These are phyloP conservation scores for Colistium nudipinnis DNA, from an alignment of 2,113 vertebrate genomes.

Conservation along the genomic window DNA sequence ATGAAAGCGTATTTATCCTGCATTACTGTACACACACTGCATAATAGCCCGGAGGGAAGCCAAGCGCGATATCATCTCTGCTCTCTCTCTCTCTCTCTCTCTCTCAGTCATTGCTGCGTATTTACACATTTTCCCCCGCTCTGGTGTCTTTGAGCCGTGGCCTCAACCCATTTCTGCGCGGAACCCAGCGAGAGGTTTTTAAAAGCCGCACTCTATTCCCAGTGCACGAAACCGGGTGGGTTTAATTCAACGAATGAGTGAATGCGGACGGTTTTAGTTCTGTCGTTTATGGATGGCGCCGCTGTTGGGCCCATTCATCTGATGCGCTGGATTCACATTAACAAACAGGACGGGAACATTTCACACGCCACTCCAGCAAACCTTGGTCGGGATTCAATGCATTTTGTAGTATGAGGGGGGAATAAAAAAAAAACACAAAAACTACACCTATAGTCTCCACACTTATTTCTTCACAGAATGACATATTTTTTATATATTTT, in stretches of 20 bases:
- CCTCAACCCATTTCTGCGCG: neutral
- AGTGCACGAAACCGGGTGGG: neutral
- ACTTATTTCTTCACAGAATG: slow-evolving; percentile 26
- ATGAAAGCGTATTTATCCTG: slow-evolving; percentile 29
- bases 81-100: neutral
- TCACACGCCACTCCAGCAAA: slow-evolving; percentile 3
- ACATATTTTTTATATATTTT: neutral
- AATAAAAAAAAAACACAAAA: neutral
- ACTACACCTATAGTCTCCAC: slow-evolving; percentile 11
- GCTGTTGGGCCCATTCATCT: slow-evolving; percentile 20
- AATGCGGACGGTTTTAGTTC: slow-evolving; percentile 17
- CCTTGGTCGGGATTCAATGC: slow-evolving; percentile 5
- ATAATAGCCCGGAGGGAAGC: slow-evolving; percentile 19
- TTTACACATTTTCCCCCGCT: neutral
- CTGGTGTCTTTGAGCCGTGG: neutral
- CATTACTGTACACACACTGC: slow-evolving; percentile 8
- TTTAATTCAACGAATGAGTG: slow-evolving; percentile 13
- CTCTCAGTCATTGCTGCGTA: slow-evolving; percentile 20
- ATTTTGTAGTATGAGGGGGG: neutral
- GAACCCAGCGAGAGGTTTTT: neutral
- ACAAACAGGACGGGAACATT: slow-evolving; percentile 30
- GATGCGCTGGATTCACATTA: slow-evolving; percentile 32
- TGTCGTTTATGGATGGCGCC: slow-evolving; percentile 5
- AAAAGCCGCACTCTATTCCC: neutral
- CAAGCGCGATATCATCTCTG: slow-evolving; percentile 7